Evolutionary conservation across 2,888 invertebrate species (phyloP), one percentile per base, ranked within the genome.

Genomic region (Falcaria lacertinaria): DNA sequence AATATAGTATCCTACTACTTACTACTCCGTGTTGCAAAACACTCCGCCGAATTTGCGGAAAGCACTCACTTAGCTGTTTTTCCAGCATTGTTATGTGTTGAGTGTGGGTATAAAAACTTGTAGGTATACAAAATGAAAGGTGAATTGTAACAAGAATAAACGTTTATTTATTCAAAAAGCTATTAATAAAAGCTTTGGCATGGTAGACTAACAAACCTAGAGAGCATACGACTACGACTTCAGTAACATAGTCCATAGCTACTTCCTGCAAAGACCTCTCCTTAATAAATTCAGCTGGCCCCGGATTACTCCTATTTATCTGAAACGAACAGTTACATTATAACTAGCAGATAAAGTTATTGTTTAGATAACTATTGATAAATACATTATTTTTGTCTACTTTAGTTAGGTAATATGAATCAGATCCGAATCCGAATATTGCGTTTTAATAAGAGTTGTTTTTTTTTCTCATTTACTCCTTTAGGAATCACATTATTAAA

Each of bases 251-350:
- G 15, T 64, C 69, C 33, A 67, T 17, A 1, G 64, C 63, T 32
- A 74, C 52, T 36, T 84, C 77, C 25, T 64, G 67, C 16, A 62
- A 36, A 1, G 82, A 56, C 50, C 67, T 78, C 41, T 80, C 80
- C 44, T 66, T 82, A 34, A 92, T 90, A 34, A 89, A 64, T 69
- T 91, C 91, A 0, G 83, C 90, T 15, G 90, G 88, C 33, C 64
- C 69, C 8, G 79, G 74, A 42, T 88, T 85, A 42, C 62, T 74
- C 43, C 57, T 67, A 65, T 88, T 90, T 69, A 91, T 88, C 90
- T 91, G 74, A 13, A 79, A 69, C 60, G 67, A 74, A 45, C 44
- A 36, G n/a, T n/a, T n/a, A n/a, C n/a, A n/a, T n/a, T n/a, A n/a
- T n/a, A n/a, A n/a, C n/a, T n/a, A n/a, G n/a, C n/a, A n/a, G n/a